phyloP scores from a whole-genome alignment of 2,797 vertebrate species.

The Tadarida brasiliensis region DNA sequence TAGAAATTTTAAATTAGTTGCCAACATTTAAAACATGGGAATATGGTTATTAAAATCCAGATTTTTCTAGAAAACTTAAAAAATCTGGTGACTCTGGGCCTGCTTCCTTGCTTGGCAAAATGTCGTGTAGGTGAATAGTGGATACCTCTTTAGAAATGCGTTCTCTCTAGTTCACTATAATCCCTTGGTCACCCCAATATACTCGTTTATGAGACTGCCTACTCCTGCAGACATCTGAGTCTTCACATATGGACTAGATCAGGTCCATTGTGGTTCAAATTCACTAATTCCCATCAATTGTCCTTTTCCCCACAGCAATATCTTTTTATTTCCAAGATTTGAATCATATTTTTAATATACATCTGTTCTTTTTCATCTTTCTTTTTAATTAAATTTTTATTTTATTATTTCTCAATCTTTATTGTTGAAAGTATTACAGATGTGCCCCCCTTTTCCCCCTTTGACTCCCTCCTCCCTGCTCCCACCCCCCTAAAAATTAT shows the following conservation, averaged over 20 bases:
- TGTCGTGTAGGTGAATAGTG: not conserved
- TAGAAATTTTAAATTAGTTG: constrained; percentile 12
- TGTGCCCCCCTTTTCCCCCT: too few species aligned
- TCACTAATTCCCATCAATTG: not conserved
- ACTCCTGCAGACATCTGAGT: not conserved
- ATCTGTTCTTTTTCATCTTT: not conserved
- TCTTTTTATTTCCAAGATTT: constrained; percentile 24
- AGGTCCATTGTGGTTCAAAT: not conserved
- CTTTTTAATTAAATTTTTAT: constrained; percentile 46
- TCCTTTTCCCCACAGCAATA: not conserved
- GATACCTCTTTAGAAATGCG: not conserved
- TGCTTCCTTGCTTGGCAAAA: not conserved
- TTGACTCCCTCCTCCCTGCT: too few species aligned
- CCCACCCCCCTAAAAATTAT: too few species aligned
- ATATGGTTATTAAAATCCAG: constrained; percentile 11
- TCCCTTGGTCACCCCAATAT: not conserved
- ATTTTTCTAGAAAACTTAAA: constrained; percentile 27
- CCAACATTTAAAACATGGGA: constrained; percentile 34
- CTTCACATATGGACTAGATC: not conserved
- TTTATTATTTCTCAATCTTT: too few species aligned
- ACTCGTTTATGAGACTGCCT: not conserved
- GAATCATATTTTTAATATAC: not conserved
- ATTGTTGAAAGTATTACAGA: too few species aligned
- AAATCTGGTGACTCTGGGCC: not conserved
- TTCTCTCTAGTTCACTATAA: not conserved